Evolutionary conservation across 2,113 vertebrate genomes (phyloP).

Genomic region (Apaloderma vittatum): DNA sequence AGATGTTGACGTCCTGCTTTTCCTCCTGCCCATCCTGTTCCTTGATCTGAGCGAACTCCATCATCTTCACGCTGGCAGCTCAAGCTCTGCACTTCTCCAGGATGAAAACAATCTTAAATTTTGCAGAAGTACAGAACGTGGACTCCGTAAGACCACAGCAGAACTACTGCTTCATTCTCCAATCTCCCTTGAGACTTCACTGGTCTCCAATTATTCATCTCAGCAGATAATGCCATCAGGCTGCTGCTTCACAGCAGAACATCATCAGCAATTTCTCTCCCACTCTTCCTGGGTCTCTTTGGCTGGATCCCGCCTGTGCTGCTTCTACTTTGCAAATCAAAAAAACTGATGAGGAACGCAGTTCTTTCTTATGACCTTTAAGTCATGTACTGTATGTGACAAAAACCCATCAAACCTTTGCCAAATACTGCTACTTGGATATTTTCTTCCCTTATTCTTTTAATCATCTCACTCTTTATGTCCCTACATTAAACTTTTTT

Average conservation of each 20-base stretch:
- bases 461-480: not conserved
- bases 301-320: not conserved
- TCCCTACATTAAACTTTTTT: not conserved
- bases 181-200: not conserved
- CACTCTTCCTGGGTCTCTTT: not conserved
- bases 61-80: not conserved
- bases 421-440: not conserved
- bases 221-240: not conserved
- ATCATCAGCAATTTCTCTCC: not conserved
- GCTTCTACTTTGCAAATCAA: not conserved
- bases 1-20: not conserved
- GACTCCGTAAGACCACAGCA: not conserved
- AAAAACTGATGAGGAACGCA: not conserved
- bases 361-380: not conserved
- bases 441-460: not conserved
- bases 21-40: not conserved
- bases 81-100: not conserved
- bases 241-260: not conserved
- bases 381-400: not conserved
- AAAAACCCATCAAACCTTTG: not conserved
- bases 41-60: not conserved
- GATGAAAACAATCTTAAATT: not conserved
- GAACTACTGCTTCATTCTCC: not conserved
- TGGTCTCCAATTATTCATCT: not conserved
- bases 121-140: not conserved